A percentile compares a stretch with the other conserved stretches of the same genome.
These are phyloP conservation scores for Gisinianus flammeolus DNA, from an alignment of 2,888 invertebrate genomes.

Conservation along the genomic window DNA sequence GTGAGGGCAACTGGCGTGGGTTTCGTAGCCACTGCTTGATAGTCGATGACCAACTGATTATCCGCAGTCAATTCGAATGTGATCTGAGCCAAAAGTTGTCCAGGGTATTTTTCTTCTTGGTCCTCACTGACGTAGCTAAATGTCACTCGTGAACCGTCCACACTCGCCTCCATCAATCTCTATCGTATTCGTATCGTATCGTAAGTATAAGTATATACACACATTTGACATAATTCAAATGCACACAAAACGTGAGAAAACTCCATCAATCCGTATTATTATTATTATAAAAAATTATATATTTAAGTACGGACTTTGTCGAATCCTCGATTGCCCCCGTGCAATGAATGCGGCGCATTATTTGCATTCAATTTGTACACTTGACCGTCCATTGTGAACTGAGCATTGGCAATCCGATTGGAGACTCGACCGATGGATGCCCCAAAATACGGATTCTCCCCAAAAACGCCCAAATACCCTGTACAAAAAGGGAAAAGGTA, in stretches of 20 bases:
- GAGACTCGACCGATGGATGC: slow-evolving; percentile 85
- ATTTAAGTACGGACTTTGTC: too few relatives aligned
- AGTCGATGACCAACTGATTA: slow-evolving; percentile 76
- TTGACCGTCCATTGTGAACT: slow-evolving; percentile 72
- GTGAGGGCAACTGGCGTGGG: slow-evolving; percentile 85
- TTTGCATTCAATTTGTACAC: slow-evolving; percentile 76
- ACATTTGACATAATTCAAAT: not conserved
- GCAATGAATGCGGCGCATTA: slow-evolving; percentile 72
- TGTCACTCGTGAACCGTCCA: slow-evolving; percentile 69
- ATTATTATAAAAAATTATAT: too few relatives aligned
- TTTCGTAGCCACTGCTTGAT: slow-evolving; percentile 76
- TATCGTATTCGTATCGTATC: slow-evolving; percentile 58
- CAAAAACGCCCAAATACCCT: slow-evolving; percentile 71
- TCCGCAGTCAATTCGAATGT: slow-evolving; percentile 74
- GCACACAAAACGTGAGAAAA: too few relatives aligned
- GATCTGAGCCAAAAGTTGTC: slow-evolving; percentile 74
- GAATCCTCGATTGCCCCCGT: slow-evolving; percentile 85
- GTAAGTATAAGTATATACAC: not conserved
- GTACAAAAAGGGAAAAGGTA: slow-evolving; percentile 41
- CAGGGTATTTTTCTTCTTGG: slow-evolving; percentile 88
- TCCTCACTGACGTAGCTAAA: slow-evolving; percentile 79
- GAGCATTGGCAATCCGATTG: slow-evolving; percentile 77
- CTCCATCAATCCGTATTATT: too few relatives aligned
- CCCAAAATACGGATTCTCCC: slow-evolving; percentile 83
- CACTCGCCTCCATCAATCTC: slow-evolving; percentile 73